These are phyloP conservation scores for Augiades crinisus DNA, from an alignment of 2,888 invertebrate genomes.

Conservation along the genomic window DNA sequence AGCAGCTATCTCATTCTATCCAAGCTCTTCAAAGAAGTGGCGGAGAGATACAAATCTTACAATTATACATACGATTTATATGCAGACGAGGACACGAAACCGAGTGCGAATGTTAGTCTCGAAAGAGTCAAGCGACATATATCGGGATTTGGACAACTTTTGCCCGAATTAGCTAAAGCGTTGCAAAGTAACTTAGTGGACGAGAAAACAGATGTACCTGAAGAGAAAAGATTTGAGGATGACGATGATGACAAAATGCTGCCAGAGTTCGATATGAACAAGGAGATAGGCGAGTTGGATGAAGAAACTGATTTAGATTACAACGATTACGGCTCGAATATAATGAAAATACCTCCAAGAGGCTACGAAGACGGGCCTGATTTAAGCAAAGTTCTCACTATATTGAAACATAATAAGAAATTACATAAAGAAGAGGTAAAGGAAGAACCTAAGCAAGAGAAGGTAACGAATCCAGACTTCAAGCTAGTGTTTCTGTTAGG, in stretches of 20 bases:
- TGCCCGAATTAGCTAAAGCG: conserved; percentile 64
- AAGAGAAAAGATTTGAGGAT: conserved; percentile 59
- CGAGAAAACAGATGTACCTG: conserved; percentile 44
- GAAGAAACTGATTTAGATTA: conserved; percentile 51
- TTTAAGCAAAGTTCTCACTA: conserved; percentile 49
- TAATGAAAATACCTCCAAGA: conserved; percentile 72
- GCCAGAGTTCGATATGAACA: conserved; percentile 70
- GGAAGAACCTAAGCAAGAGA: no score
- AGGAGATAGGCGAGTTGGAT: conserved; percentile 54
- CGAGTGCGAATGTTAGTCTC: conserved; percentile 32
- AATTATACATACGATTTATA: conserved; percentile 63
- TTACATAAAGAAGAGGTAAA: conserved; percentile 40
- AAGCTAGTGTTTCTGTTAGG: conserved; percentile 82
- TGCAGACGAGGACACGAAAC: conserved; percentile 30
- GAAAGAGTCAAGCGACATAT: conserved; percentile 50
- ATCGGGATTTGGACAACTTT: conserved; percentile 50
- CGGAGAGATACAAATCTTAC: conserved; percentile 59
- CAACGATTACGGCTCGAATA: conserved; percentile 60
- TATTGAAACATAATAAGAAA: conserved; percentile 48
- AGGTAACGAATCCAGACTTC: conserved; percentile 50
- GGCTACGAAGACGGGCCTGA: conserved; percentile 57
- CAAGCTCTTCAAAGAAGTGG: conserved; percentile 48
- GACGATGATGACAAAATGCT: conserved; percentile 51
- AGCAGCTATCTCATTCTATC: conserved; percentile 53
- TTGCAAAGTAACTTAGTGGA: conserved; percentile 49